Evolutionary conservation across 1,140 invertebrate genomes (phyloP), one percentile per base, ranked within the genome.

Genomic region (Thaumatotibia leucotreta): DNA sequence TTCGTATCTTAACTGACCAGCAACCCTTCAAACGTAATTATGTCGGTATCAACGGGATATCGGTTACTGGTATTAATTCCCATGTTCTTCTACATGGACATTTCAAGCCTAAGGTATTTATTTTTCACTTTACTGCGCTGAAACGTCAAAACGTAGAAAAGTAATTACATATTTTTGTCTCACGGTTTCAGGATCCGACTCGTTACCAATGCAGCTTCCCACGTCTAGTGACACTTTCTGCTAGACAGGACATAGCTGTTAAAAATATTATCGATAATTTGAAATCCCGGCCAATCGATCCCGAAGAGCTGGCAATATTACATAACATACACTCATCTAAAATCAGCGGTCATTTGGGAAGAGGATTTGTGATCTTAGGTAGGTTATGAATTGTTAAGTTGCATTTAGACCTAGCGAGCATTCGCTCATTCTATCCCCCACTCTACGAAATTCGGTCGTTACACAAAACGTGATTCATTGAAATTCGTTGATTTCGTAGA

Each of bases 321-420:
- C 92, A 94, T 50, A 88, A 92, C 10, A 79, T 92, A 6, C 91
- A 92, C 68, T 67, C 82, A 5, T 88, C 90, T 5, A 89, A 92
- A 14, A 93, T 94, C 70, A 76, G 87, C 17, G 93, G 93, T 9
- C 93, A 95, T 80, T 75, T 94, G n/a, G 94, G 92, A 67, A 84
- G 93, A 81, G 94, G 94, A 61, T 94, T 92, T 61, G 81, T 87
- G 0, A 82, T 94, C 35, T 66, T 93, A 14, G 75, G 85, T 88
- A 72, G 76, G 8, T 20, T 45, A n/a, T n/a, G n/a, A n/a, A n/a
- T n/a, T n/a, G n/a, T n/a, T n/a, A n/a, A n/a, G n/a, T n/a, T n/a
- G n/a, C n/a, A n/a, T n/a, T n/a, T n/a, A n/a, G n/a, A n/a, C n/a
- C n/a, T n/a, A n/a, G n/a, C n/a, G n/a, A n/a, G n/a, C n/a, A n/a